phyloP scores from a whole-genome alignment of 2,888 invertebrate genomes.

The Vannuccia rotundouncinata region DNA sequence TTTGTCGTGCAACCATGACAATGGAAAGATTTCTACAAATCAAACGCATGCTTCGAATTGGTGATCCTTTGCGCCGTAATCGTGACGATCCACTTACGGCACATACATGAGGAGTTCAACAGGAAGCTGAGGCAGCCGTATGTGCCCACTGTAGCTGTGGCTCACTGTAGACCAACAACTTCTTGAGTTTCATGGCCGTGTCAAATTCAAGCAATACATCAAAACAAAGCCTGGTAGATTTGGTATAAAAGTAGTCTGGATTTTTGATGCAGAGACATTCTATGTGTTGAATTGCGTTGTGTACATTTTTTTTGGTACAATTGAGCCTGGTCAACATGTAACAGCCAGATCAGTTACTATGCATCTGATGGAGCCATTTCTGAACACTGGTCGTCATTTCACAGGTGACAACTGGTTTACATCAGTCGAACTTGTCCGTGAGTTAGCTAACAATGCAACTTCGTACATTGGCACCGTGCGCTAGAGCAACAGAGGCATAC shows the following conservation, averaged over 20 bases:
- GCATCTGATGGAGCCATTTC: slow-evolving; percentile 22
- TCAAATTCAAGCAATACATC: slow-evolving; percentile 22
- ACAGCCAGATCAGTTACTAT: not conserved
- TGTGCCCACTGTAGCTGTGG: too few species aligned
- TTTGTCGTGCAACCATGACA: slow-evolving; percentile 2
- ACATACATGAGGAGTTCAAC: too few species aligned
- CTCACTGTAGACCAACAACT: slow-evolving; percentile 16
- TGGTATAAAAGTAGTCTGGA: slow-evolving; percentile 1
- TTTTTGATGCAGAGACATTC: not conserved
- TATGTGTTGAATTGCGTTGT: slow-evolving; percentile 10
- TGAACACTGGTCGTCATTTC: not conserved
- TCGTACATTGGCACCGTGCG: slow-evolving; percentile 13
- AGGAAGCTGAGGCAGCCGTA: too few species aligned
- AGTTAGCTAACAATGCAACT: not conserved
- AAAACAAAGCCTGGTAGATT: slow-evolving; percentile 24
- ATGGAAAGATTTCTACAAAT: slow-evolving; percentile 18
- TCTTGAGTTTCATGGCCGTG: slow-evolving; percentile 15
- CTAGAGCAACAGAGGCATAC: too few species aligned
- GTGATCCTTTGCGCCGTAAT: not conserved
- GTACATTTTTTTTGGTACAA: not conserved
- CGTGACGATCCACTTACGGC: slow-evolving; percentile 10
- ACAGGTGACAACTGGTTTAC: slow-evolving; percentile 25
- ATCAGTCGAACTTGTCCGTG: not conserved
- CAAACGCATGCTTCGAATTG: not conserved
- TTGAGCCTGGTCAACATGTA: not conserved